Conservation (phyloP, 2,113 vertebrate species). For the Merops nubicus region DNA sequence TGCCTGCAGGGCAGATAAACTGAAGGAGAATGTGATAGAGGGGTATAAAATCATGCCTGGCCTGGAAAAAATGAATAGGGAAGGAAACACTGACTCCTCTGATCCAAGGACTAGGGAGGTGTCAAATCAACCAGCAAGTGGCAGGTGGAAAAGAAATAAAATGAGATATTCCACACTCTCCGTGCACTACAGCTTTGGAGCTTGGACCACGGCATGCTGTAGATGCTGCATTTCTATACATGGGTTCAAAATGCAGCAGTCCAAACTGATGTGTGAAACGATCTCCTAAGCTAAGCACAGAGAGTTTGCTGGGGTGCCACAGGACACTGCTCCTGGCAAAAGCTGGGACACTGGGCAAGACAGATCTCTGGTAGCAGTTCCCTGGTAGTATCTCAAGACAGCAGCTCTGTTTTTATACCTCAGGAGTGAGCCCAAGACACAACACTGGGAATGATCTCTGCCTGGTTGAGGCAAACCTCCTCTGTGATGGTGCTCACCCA, state of each 20-base stretch:
- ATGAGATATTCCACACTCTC: background rate
- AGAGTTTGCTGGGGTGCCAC: background rate
- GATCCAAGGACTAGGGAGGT: background rate
- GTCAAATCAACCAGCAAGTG: background rate
- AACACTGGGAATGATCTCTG: background rate
- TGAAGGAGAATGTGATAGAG: conserved; percentile 29
- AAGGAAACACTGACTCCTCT: background rate
- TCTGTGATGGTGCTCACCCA: background rate
- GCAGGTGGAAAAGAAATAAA: background rate
- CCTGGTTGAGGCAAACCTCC: background rate
- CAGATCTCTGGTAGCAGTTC: background rate
- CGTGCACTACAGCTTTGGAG: background rate
- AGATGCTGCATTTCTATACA: rapidly evolving
- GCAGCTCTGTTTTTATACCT: background rate
- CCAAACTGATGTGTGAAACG: background rate
- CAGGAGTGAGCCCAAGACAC: background rate
- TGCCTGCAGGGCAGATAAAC: conserved; percentile 25
- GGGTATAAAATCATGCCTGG: background rate
- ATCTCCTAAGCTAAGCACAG: background rate
- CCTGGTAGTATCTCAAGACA: background rate
- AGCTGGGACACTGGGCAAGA: background rate
- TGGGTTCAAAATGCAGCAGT: background rate
- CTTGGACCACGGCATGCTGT: rapidly evolving
- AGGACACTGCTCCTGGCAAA: background rate
- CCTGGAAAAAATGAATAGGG: background rate